A percentile compares a stretch with the other conserved stretches of the same genome.
phyloP scores from a whole-genome alignment of 2,113 vertebrate genomes.

The Petromus typicus region DNA sequence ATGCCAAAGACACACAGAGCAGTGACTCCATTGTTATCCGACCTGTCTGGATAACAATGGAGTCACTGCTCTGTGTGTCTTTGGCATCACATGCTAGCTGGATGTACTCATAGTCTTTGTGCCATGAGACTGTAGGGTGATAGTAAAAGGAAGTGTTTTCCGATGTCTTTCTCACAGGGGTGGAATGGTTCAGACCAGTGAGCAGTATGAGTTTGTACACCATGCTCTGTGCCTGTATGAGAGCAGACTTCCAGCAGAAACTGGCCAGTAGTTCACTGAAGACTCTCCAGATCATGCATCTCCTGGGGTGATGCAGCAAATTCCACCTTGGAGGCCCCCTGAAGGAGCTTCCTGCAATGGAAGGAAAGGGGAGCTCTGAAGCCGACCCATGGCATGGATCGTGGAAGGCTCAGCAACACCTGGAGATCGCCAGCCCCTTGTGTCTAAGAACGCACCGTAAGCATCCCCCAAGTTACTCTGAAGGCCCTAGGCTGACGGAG shows the following conservation, averaged over 20 bases:
- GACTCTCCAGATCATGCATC: constrained; percentile 55
- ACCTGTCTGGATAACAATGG: neutral
- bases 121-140: neutral
- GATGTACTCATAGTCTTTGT: neutral
- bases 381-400: constrained; percentile 72
- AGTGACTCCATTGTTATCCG: neutral
- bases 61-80: neutral
- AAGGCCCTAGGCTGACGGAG: constrained; percentile 82
- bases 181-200: constrained; percentile 98
- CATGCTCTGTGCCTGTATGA: constrained; percentile 95
- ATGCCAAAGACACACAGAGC: neutral
- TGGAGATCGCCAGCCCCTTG: constrained; percentile 77
- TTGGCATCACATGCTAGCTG: neutral
- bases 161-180: constrained; percentile 88
- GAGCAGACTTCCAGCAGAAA: constrained; percentile 91
- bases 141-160: neutral
- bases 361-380: constrained; percentile 69
- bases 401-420: constrained; percentile 57
- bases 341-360: constrained; percentile 80
- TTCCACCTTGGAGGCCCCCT: constrained; percentile 86
- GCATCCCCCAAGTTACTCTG: constrained; percentile 82
- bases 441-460: constrained; percentile 87
- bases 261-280: constrained; percentile 89
- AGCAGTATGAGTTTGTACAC: constrained; percentile 99
- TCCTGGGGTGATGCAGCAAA: constrained; percentile 84